Conservation (phyloP, 2,888 invertebrate species). For the Ctenicera cuprea region DNA sequence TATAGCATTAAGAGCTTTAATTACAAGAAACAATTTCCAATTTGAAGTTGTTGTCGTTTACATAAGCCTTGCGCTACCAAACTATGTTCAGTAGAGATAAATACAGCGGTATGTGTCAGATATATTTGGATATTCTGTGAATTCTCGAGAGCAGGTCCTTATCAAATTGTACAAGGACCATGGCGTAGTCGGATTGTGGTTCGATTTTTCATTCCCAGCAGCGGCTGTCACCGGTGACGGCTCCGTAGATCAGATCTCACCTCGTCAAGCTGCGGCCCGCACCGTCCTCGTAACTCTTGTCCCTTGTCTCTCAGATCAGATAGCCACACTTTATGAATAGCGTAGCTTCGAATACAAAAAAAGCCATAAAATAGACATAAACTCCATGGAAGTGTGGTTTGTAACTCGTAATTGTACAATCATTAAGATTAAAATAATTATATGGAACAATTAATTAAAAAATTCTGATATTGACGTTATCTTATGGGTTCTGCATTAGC, state of each 20-base stretch:
- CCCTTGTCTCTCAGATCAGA: constrained; percentile 57
- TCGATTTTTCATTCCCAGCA: constrained; percentile 69
- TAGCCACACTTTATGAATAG: constrained; percentile 60
- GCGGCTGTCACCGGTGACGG: constrained; percentile 68
- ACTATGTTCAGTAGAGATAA: constrained; percentile 13
- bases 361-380: constrained; percentile 60
- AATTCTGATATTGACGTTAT: constrained; percentile 26
- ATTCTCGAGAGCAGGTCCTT: constrained; percentile 51
- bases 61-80: constrained; percentile 7
- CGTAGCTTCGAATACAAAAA: constrained; percentile 61
- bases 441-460: constrained; percentile 39
- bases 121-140: constrained; percentile 48
- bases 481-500: neutral
- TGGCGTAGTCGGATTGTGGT: constrained; percentile 57
- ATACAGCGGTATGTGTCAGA: constrained; percentile 39
- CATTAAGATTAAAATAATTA: constrained; percentile 35
- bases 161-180: constrained; percentile 54
- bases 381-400: constrained; percentile 63
- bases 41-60: neutral
- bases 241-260: constrained; percentile 66
- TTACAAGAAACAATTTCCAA: neutral
- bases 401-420: constrained; percentile 43
- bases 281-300: constrained; percentile 53
- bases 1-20: no score
- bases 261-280: constrained; percentile 62